phyloP scores from a whole-genome alignment of 2,888 invertebrate genomes.

The Apodemia mormo region DNA sequence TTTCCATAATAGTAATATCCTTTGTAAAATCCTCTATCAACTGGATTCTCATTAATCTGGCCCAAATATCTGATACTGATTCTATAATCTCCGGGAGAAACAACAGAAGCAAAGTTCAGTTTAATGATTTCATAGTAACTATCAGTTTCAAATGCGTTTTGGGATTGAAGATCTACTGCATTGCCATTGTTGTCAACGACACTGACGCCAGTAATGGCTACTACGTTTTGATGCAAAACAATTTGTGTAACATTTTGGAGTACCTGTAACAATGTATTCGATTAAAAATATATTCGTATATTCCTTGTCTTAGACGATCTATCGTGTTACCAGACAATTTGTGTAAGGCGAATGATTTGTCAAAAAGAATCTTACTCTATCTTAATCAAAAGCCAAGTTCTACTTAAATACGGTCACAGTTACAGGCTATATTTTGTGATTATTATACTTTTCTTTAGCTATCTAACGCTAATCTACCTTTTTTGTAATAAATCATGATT shows the following conservation, averaged over 20 bases:
- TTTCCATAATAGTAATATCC: constrained; percentile 62
- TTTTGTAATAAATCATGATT: neutral
- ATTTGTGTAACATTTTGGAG: constrained; percentile 57
- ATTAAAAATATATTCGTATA: too few relatives aligned
- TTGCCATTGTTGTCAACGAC: constrained; percentile 42
- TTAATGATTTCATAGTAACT: constrained; percentile 58
- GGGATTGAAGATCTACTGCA: constrained; percentile 49
- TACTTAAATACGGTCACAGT: too few relatives aligned
- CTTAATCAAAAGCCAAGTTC: too few relatives aligned
- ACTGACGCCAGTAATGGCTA: constrained; percentile 50
- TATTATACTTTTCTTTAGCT: too few relatives aligned
- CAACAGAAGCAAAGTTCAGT: constrained; percentile 53
- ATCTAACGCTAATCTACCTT: too few relatives aligned
- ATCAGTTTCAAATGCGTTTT: constrained; percentile 53
- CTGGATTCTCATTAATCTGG: constrained; percentile 61
- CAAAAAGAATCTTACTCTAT: too few relatives aligned
- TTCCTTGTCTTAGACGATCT: too few relatives aligned
- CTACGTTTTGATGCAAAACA: constrained; percentile 69
- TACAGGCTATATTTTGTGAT: too few relatives aligned
- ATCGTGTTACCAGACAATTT: too few relatives aligned
- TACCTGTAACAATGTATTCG: constrained; percentile 47
- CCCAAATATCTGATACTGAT: constrained; percentile 57
- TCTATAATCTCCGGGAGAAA: constrained; percentile 55
- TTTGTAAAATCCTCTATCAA: constrained; percentile 70
- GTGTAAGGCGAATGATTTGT: too few relatives aligned